Evolutionary conservation across 2,797 vertebrate species (phyloP).

Genomic region (Tympanoctomys barrerae): DNA sequence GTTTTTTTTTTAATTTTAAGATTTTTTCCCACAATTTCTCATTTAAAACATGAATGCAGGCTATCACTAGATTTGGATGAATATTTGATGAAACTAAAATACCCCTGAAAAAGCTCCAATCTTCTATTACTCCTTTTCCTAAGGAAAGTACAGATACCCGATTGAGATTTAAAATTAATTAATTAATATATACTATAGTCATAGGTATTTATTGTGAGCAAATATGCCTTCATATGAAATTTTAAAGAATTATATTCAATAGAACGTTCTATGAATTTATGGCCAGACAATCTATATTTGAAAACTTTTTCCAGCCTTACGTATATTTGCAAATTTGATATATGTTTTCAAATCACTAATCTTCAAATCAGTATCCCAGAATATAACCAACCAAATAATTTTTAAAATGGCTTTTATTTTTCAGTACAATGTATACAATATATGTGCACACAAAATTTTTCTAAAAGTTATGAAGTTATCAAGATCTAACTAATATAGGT

Average conservation of each 20-base stretch:
- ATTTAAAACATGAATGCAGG: neutral
- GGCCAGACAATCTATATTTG: neutral
- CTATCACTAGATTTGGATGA: neutral
- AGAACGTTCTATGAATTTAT: slow-evolving; percentile 35
- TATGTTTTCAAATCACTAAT: neutral
- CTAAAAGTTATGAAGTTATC: neutral
- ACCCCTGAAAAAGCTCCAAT: neutral
- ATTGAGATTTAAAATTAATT: neutral
- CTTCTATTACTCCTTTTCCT: neutral
- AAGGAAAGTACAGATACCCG: neutral
- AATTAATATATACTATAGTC: neutral
- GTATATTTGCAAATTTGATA: slow-evolving; percentile 33
- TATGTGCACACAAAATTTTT: neutral
- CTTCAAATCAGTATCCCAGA: slow-evolving; percentile 21
- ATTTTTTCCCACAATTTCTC: neutral
- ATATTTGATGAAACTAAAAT: neutral
- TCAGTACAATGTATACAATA: slow-evolving; percentile 10
- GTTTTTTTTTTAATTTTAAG: slow-evolving; percentile 31
- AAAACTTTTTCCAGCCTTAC: slow-evolving; percentile 23
- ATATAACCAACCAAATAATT: neutral
- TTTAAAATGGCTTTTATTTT: slow-evolving; percentile 58
- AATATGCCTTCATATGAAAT: slow-evolving; percentile 27
- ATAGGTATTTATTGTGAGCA: slow-evolving; percentile 14
- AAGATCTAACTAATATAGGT: neutral
- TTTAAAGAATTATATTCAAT: slow-evolving; percentile 10